phyloP scores from a whole-genome alignment of 1,140 invertebrate species.

The Nilaparvata lugens region DNA sequence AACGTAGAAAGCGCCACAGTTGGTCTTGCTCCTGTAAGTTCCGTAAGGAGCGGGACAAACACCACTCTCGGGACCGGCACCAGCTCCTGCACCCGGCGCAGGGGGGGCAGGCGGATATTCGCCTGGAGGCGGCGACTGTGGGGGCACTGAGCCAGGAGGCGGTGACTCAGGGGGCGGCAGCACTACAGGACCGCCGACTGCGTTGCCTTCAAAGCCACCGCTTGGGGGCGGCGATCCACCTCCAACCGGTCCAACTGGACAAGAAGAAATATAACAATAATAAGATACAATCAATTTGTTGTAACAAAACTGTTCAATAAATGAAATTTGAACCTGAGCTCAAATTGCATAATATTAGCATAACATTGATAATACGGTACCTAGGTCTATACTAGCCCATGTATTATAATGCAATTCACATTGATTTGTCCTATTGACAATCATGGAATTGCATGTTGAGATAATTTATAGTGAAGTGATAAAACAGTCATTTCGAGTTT shows the following conservation, averaged over 20 bases:
- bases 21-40: constrained; percentile 46
- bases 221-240: background rate
- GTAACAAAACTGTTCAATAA: no score
- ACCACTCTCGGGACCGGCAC: background rate
- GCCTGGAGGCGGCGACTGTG: constrained; percentile 10
- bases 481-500: no score
- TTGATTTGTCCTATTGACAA: no score
- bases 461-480: no score
- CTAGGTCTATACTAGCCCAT: no score
- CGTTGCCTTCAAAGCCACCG: background rate
- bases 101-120: background rate
- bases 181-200: background rate
- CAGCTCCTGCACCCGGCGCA: background rate
- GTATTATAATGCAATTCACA: no score
- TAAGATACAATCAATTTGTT: background rate
- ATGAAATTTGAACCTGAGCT: no score
- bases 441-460: no score
- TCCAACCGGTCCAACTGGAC: background rate
- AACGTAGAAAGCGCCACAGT: constrained; percentile 56
- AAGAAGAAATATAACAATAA: background rate
- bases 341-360: no score
- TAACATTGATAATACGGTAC: no score
- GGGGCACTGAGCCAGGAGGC: background rate
- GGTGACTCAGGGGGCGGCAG: background rate
- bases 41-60: constrained; percentile 34